Conservation (phyloP, 2,888 invertebrate genomes). For the Drosophila neonasuta region DNA sequence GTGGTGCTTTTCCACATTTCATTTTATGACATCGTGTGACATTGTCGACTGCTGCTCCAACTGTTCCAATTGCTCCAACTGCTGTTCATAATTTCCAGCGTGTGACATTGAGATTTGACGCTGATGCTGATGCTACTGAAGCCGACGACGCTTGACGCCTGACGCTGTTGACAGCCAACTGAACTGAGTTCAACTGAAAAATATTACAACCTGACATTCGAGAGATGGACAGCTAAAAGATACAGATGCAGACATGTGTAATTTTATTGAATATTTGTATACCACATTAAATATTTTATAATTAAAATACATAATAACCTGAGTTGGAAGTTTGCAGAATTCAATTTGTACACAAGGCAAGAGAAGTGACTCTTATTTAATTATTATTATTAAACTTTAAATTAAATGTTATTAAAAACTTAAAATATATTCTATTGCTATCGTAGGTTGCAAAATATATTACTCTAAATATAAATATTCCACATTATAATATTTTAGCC, state of each 20-base stretch:
- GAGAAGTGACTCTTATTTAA: too few relatives aligned
- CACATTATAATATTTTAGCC: too few relatives aligned
- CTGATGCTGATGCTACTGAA: slow-evolving; percentile 10
- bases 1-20: slow-evolving; percentile 59
- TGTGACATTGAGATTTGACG: slow-evolving; percentile 62
- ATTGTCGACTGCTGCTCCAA: slow-evolving; percentile 46
- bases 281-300: too few relatives aligned
- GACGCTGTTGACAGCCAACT: slow-evolving; percentile 24
- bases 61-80: slow-evolving; percentile 34
- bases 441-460: too few relatives aligned
- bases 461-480: too few relatives aligned
- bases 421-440: too few relatives aligned
- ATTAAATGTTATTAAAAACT: too few relatives aligned
- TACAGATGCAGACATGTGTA: background rate
- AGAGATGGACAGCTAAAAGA: background rate
- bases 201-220: slow-evolving; percentile 35
- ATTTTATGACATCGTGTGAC: slow-evolving; percentile 69
- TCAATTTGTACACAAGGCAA: too few relatives aligned
- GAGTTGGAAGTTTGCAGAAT: too few relatives aligned
- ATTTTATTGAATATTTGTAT: background rate
- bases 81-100: slow-evolving; percentile 59
- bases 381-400: too few relatives aligned
- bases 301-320: too few relatives aligned
- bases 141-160: background rate
- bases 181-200: slow-evolving; percentile 41